These are phyloP conservation scores for Acrocephalus scirpaceus DNA, from an alignment of 2,797 vertebrate genomes.

Conservation along the genomic window DNA sequence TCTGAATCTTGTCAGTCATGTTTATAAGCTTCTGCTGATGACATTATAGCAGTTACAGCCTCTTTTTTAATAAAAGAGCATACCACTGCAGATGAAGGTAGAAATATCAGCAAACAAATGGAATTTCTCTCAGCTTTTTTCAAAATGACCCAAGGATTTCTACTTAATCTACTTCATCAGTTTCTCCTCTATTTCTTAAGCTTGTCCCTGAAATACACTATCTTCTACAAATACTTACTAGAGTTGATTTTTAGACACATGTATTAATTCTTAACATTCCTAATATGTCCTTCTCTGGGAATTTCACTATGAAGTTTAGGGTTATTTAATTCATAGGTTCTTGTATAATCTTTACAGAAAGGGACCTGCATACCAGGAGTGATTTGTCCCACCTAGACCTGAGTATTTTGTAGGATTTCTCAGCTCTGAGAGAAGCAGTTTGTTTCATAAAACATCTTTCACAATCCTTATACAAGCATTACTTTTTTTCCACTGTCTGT, in stretches of 20 bases:
- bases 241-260: neutral
- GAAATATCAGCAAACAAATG: slow-evolving; percentile 20
- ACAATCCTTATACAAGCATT: neutral
- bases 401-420: neutral
- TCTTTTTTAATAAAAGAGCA: neutral
- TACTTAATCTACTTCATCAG: neutral
- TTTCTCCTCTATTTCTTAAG: neutral
- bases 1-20: slow-evolving; percentile 19
- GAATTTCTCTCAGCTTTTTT: slow-evolving; percentile 12
- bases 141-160: neutral
- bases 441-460: neutral
- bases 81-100: neutral
- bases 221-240: neutral
- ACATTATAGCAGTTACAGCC: neutral
- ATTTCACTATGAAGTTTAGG: neutral
- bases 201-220: neutral
- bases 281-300: neutral
- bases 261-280: neutral
- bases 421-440: neutral
- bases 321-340: neutral
- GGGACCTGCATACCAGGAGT: neutral
- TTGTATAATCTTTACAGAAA: neutral
- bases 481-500: neutral
- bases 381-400: neutral
- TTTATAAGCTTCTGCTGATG: slow-evolving; percentile 49